These are phyloP conservation scores for Argya squamiceps DNA, from an alignment of 2,797 vertebrate species.

Conservation along the genomic window DNA sequence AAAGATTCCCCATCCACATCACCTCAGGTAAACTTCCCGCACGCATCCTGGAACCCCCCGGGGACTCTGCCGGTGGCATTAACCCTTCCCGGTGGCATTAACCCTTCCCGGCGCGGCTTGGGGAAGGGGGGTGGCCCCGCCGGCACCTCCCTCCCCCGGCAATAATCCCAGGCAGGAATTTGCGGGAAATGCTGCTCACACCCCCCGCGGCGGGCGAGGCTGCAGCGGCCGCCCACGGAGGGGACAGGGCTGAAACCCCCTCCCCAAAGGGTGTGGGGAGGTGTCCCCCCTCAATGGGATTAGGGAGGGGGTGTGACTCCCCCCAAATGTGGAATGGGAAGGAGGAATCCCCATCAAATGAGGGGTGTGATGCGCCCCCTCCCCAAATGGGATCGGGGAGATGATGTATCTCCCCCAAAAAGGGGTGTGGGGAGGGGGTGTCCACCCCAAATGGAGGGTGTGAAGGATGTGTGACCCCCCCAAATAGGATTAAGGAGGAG, in stretches of 20 bases:
- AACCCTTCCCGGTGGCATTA: not conserved
- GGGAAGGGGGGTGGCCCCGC: not conserved
- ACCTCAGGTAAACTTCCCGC: conserved; percentile 41
- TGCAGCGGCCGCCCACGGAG: not conserved
- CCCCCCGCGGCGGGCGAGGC: conserved; percentile 15
- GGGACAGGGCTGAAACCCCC: not conserved
- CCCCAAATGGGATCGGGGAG: not conserved
- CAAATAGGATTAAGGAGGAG: not conserved
- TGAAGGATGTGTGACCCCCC: not conserved
- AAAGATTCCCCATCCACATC: not conserved
- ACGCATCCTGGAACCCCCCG: not conserved
- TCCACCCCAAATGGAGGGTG: not conserved
- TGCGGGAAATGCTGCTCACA: conserved; percentile 40
- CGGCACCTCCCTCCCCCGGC: not conserved
- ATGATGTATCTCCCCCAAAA: no score
- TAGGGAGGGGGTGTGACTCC: not conserved
- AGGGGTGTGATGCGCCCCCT: not conserved
- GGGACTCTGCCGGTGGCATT: not conserved
- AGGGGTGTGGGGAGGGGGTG: not conserved
- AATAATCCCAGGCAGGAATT: conserved; percentile 27
- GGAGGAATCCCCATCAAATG: not conserved
- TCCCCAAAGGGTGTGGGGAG: not conserved
- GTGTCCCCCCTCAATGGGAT: not conserved
- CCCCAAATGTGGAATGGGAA: not conserved
- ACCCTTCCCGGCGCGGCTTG: not conserved